These are phyloP conservation scores for Copsychus sechellarum DNA, from an alignment of 2,113 vertebrate species.

Conservation along the genomic window DNA sequence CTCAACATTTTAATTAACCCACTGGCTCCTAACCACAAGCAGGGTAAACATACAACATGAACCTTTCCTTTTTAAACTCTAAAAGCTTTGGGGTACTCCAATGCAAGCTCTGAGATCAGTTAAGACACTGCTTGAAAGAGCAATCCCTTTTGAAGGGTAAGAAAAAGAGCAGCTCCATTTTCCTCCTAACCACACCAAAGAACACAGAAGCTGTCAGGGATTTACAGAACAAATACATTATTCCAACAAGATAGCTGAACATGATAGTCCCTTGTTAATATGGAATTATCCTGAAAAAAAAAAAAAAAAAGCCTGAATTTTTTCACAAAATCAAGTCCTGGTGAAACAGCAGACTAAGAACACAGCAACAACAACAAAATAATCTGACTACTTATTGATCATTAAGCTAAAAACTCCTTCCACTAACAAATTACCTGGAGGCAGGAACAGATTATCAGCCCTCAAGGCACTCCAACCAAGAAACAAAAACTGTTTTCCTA, in stretches of 20 bases:
- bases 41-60: neutral
- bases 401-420: neutral
- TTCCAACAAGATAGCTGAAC: neutral
- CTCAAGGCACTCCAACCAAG: neutral
- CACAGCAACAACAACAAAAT: neutral
- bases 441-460: neutral
- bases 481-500: neutral
- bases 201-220: neutral
- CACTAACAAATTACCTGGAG: neutral
- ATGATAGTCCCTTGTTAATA: neutral
- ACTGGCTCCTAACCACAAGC: neutral
- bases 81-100: neutral
- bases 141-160: neutral
- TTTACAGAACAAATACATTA: neutral
- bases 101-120: neutral
- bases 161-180: neutral
- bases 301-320: neutral
- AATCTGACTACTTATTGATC: neutral
- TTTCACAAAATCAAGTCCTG: neutral
- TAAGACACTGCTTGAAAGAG: neutral
- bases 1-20: neutral
- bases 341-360: neutral
- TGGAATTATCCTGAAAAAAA: neutral
- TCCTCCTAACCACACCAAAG: neutral
- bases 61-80: neutral